These are phyloP conservation scores for Pyrocoelia pectoralis DNA, from an alignment of 2,888 invertebrate species.

Conservation along the genomic window DNA sequence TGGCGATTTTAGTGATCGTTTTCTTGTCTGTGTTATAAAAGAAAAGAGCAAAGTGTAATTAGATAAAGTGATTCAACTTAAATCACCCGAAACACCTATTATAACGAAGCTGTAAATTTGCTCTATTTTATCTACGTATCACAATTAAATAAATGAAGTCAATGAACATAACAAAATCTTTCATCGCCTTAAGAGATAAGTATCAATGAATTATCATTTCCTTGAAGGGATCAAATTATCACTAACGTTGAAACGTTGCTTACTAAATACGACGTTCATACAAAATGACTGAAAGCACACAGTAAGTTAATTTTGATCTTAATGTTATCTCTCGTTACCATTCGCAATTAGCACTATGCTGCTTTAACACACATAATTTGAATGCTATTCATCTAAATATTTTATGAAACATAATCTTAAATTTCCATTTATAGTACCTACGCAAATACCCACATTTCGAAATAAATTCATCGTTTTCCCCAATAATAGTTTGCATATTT, in stretches of 20 bases:
- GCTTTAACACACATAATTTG: neutral
- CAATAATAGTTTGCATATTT: no score
- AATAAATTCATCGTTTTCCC: neutral
- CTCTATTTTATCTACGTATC: no score
- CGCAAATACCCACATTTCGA: neutral
- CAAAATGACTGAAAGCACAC: conserved; percentile 13
- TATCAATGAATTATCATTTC: neutral
- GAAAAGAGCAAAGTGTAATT: no score
- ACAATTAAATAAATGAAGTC: no score
- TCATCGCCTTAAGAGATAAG: no score
- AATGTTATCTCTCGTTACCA: conserved; percentile 33
- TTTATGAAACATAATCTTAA: neutral
- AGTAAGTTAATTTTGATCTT: conserved; percentile 31
- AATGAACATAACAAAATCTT: no score
- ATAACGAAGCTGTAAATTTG: no score
- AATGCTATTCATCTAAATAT: neutral
- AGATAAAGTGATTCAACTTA: no score
- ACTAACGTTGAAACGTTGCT: neutral
- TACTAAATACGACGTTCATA: conserved; percentile 18
- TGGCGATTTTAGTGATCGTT: no score
- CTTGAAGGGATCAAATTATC: neutral
- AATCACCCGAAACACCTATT: no score
- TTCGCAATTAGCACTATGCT: conserved; percentile 20
- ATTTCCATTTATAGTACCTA: neutral
- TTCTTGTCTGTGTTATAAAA: no score